These are phyloP conservation scores for Digitonthophagus gazella DNA, from an alignment of 2,888 invertebrate genomes.

Conservation along the genomic window DNA sequence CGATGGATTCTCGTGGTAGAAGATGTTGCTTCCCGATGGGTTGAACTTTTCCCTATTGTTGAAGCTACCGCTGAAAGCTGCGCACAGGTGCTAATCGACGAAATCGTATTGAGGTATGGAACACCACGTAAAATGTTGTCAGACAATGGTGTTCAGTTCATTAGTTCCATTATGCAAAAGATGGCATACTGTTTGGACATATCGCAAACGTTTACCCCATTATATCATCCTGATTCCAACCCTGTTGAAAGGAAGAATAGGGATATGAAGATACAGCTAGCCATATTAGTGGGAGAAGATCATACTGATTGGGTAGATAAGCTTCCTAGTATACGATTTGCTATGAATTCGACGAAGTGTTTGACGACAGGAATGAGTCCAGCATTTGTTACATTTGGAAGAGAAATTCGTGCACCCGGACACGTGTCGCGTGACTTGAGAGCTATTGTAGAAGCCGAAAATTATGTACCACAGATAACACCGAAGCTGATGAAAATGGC, in stretches of 20 bases:
- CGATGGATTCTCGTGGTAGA: conserved; percentile 37
- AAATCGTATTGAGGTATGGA: conserved; percentile 40
- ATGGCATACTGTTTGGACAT: conserved; percentile 21
- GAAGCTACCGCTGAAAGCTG: conserved; percentile 35
- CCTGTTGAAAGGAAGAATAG: conserved; percentile 41
- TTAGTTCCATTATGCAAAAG: conserved; percentile 42
- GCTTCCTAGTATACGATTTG: conserved; percentile 36
- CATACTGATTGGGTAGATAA: conserved; percentile 35
- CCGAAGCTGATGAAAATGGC: conserved; percentile 10
- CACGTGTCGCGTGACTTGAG: conserved; percentile 24
- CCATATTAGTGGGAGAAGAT: conserved; percentile 33
- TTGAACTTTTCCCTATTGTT: conserved; percentile 33
- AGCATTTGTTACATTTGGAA: conserved; percentile 37
- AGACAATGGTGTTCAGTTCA: conserved; percentile 45
- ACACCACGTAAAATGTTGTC: conserved; percentile 40
- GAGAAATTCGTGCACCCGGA: conserved; percentile 35
- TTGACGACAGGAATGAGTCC: conserved; percentile 33
- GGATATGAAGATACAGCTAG: conserved; percentile 38
- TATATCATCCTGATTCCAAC: conserved; percentile 43
- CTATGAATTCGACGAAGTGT: conserved; percentile 34
- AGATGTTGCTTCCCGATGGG: conserved; percentile 37
- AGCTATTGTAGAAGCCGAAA: conserved; percentile 23
- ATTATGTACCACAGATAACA: conserved; percentile 26
- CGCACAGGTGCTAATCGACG: conserved; percentile 34
- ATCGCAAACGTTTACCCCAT: conserved; percentile 31